Evolutionary conservation across 2,888 invertebrate species (phyloP), one percentile per base, ranked within the genome.

Genomic region (Panorpa germanica): DNA sequence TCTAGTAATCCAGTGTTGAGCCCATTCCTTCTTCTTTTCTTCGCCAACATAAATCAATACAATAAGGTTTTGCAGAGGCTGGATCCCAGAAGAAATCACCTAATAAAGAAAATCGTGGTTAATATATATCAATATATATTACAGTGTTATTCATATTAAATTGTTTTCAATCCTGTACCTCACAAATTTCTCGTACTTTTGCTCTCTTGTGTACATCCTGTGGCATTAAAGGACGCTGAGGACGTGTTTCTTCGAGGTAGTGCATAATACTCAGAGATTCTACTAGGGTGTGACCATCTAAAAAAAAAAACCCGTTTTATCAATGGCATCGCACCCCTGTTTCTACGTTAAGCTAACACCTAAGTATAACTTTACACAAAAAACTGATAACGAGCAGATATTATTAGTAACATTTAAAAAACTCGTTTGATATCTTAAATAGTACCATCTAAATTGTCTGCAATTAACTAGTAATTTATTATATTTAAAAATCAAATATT

Each of bases 31-130:
- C 50, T 82, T 81, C 53, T 83, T 80, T 43, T 83, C 82, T 48
- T 83, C 82, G 3, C 82, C 82, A 12, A 86, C 82, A 42, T 81
- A 71, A 42, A 83, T 78, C 8, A 93, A 59, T 4, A 91, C 86
- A 38, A 73, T 70, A 24, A 90, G 59, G 57, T 96, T 96, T 55
- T 96, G 96, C 21, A 96, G 55, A 0, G 96, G 96, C 52, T 98
- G 96, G 43, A 95, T 93, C 23, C 91, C 93, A 13, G 88, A 80
- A 13, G 81, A 75, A 45, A 98, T 88, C 4, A 81, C 54, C 61
- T 61, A 47, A 4, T 52, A 8, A 19, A 19, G 9, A 8, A 19
- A 19, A 19, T 8, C 7, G 7, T 19, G 7, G 20, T 8, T 19
- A 7, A 7, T 19, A 8, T 7, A n/a, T 9, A 7, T 19, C n/a